Evolutionary conservation across 1,140 invertebrate species (phyloP), one percentile per base, ranked within the genome.

Genomic region (Eupeodes corollae): DNA sequence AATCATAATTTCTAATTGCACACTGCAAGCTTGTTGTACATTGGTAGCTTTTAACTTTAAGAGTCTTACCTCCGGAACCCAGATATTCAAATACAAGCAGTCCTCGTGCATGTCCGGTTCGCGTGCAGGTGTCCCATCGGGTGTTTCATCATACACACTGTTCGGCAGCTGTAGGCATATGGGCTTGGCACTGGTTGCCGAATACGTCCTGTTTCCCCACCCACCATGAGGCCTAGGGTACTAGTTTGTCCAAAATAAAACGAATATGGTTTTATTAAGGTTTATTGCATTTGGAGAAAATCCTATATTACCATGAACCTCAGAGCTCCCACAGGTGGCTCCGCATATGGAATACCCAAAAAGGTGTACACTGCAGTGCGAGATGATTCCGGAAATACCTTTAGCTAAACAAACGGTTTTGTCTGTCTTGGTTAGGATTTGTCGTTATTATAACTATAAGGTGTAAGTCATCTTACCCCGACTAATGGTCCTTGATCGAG

Each of bases 301-400:
- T 37, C 35, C 14, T 1, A 44, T 54, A 61, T 59, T 57, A 72
- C 72, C 37, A 66, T 58, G 63, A 83, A 83, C 42, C 83, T 59
- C 3, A 83, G 66, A 21, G 71, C 58, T 1, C 77, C 78, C 9
- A 75, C 58, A 0, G 80, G 80, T 11, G 82, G 68, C 33, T 76
- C 71, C 0, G 81, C 82, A 61, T 84, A 84, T 1, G 80, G 80
- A 49, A 83, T 72, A 5, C 82, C 82, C 39, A 82, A 61, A 58
- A 79, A 84, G 3, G 75, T 75, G 51, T 78, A 75, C 3, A 82
- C 75, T 6, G 67, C 56, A 15, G 55, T 59, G 42, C 63, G 55
- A n/a, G 65, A 61, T 9, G 63, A 60, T 57, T 73, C 71, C 18
- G 71, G 68, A 56, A 69, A 72, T 26, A 73, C 57, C 49, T 70